Percentiles rank a stretch among this genome's conserved stretches.
Conservation (phyloP, 2,888 invertebrate species). For the Polydrusus cervinus region DNA sequence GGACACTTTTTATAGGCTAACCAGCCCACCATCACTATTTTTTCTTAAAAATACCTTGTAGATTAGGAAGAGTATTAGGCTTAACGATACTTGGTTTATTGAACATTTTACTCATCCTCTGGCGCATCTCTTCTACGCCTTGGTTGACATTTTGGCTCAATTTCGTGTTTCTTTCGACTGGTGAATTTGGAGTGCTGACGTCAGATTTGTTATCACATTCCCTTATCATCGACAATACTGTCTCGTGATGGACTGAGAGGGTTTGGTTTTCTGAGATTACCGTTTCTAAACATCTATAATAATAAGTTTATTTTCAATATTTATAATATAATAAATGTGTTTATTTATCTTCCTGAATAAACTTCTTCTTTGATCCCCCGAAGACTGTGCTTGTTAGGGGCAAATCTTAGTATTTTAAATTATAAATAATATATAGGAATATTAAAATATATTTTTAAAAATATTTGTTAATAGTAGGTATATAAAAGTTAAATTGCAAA, state of each 20-base stretch:
- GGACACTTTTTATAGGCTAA: background rate
- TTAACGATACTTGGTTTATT: slow-evolving; percentile 68
- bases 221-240: slow-evolving; percentile 72
- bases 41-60: slow-evolving; percentile 72
- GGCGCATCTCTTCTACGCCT: slow-evolving; percentile 76
- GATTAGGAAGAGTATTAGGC: slow-evolving; percentile 67
- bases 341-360: no score
- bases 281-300: slow-evolving; percentile 71
- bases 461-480: no score
- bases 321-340: no score
- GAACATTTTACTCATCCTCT: slow-evolving; percentile 77
- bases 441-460: no score
- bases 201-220: slow-evolving; percentile 73
- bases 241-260: slow-evolving; percentile 72
- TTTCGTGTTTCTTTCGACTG: slow-evolving; percentile 52
- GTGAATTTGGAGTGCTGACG: slow-evolving; percentile 48
- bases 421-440: no score
- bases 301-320: no score
- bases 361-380: no score
- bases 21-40: slow-evolving; percentile 65
- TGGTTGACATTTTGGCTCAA: slow-evolving; percentile 71
- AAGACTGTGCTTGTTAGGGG: no score
- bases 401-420: no score
- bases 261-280: slow-evolving; percentile 70
- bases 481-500: no score